A percentile compares a stretch with the other conserved stretches of the same genome.
Conservation (phyloP, 2,113 vertebrate genomes). For the Mastomys coucha region DNA sequence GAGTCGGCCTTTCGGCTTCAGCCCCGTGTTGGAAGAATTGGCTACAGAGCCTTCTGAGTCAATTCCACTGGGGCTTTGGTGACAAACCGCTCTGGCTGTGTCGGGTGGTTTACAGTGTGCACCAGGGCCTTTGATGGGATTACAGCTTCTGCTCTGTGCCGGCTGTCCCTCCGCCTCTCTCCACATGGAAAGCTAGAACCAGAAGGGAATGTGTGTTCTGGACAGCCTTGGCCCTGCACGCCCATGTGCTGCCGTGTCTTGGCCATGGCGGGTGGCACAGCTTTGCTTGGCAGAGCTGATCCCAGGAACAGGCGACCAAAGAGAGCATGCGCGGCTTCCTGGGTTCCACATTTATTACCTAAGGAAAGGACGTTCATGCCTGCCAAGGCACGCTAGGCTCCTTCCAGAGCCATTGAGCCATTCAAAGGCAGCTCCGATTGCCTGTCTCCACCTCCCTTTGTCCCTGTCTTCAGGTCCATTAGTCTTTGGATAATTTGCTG, state of each 20-base stretch:
- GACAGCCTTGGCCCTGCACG: neutral
- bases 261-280: neutral
- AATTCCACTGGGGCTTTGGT: constrained; percentile 67
- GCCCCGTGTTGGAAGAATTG: constrained; percentile 44
- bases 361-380: constrained; percentile 50
- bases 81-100: constrained; percentile 65
- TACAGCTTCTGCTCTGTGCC: neutral
- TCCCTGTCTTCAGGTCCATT: neutral
- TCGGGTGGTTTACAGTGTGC: constrained; percentile 56
- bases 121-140: constrained; percentile 65
- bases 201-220: neutral
- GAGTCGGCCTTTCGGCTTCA: neutral
- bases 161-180: neutral
- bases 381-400: constrained; percentile 48
- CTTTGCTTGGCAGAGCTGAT: neutral
- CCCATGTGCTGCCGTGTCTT: neutral
- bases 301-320: neutral
- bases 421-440: neutral
- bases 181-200: neutral
- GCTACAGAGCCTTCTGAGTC: constrained; percentile 55
- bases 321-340: neutral
- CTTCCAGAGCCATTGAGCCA: constrained; percentile 1
- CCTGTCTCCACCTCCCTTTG: neutral
- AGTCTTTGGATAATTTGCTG: neutral
- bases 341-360: constrained; percentile 59